Base-by-base conservation (phyloP, 2,113 vertebrate genomes). In the Phainopepla nitens region DNA sequence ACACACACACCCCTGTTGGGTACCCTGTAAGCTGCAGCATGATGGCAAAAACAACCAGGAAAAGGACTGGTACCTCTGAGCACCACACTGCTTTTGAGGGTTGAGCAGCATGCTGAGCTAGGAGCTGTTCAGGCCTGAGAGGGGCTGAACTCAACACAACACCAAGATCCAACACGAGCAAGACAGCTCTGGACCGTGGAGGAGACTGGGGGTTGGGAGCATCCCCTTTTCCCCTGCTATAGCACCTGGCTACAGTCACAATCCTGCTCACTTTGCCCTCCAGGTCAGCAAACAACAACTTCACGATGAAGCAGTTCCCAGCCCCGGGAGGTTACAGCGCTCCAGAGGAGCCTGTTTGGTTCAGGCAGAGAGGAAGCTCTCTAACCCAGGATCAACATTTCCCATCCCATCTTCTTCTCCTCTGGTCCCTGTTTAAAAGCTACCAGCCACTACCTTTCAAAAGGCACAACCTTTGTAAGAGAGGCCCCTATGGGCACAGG, bases 401-500 rank as follows among this genome's bases (percentile, higher is more conserved):
- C 15, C 14, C 41, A 25, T 19, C 15, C 14, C 41, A 25, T 33
- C 44, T 18, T 51, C 33, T 73, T 20, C 31, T 73, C 7, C 18
- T 81, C 35, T 22, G 36, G 49, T 27, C 45, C 44, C 56, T 6
- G 5, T 22, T 49, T 41, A 72, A 64, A 85, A 85, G 51, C 44
- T 21, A 16, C 36, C 31, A 72, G 57, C 15, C 35, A 11, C 15
- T 13, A 35, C 44, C 21, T 51, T 39, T 28, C 54, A 8, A 29
- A 60, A 57, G n/a, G 29, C 5, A 33, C 20, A 3, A 2, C 12
- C 29, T 22, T 50, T 10, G 6, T 17, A 17, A 29, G 45, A 44
- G 29, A 87, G 44, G 50, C 18, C 51, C 24, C 1, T 0, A 1
- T 0, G 1, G 1, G 5, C 1, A 8, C 35, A 45, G 36, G 62